Conservation (phyloP, 2,888 invertebrate genomes). For the Drosophila helvetica region DNA sequence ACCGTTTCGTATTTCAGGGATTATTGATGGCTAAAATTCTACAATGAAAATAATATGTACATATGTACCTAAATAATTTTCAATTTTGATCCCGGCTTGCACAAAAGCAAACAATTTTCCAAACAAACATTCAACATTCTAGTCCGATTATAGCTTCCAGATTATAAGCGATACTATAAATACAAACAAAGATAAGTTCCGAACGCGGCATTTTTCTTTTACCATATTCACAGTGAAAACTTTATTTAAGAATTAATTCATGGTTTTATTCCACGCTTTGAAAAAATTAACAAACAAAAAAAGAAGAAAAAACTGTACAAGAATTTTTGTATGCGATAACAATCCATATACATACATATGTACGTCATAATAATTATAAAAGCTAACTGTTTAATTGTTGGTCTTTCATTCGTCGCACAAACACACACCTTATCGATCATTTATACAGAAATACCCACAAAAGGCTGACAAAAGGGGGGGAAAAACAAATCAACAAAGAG, state of each 20-base stretch:
- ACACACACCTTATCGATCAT: constrained; percentile 60
- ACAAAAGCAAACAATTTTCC: neutral
- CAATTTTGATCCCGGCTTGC: neutral
- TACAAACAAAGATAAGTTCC: neutral
- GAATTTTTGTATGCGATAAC: constrained; percentile 22
- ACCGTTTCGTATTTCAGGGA: too few species aligned
- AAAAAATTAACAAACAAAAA: neutral
- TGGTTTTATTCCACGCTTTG: neutral
- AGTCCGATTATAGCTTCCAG: neutral
- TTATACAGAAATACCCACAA: constrained; percentile 38
- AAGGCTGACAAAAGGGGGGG: constrained; percentile 17
- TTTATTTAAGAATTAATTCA: neutral
- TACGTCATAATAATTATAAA: constrained; percentile 66
- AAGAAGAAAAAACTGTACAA: neutral
- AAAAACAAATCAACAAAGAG: constrained; percentile 26
- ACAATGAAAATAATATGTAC: too few species aligned
- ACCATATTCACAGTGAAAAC: neutral
- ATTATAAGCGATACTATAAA: neutral
- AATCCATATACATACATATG: constrained; percentile 42
- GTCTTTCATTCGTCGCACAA: constrained; percentile 2
- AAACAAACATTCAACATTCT: neutral
- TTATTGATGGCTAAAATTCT: too few species aligned
- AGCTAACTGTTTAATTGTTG: constrained; percentile 42
- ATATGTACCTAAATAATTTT: neutral
- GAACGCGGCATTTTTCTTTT: neutral